Evolutionary conservation across 2,888 invertebrate genomes (phyloP).

Genomic region (Euphydryas editha): DNA sequence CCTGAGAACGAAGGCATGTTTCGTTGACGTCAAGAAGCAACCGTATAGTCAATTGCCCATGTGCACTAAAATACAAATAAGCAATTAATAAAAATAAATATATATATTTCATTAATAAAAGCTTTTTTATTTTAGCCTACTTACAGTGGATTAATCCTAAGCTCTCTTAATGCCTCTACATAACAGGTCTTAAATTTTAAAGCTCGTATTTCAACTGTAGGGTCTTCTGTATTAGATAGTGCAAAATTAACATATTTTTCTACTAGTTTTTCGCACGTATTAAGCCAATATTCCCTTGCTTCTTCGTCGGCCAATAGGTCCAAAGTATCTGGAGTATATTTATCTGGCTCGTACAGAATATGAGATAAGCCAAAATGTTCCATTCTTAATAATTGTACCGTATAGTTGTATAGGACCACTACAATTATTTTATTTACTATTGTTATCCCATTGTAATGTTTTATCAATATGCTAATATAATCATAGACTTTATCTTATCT

Average conservation of each 20-base stretch:
- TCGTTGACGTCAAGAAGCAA: conserved; percentile 96
- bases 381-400: conserved; percentile 58
- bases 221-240: conserved; percentile 88
- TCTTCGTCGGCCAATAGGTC: conserved; percentile 93
- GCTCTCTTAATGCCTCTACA: conserved; percentile 89
- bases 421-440: conserved; percentile 54
- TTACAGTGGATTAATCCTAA: conserved; percentile 92
- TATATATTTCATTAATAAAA: background rate
- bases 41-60: conserved; percentile 94
- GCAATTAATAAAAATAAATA: conserved; percentile 17
- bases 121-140: conserved; percentile 51
- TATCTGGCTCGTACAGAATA: conserved; percentile 89
- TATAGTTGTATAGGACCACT: conserved; percentile 31
- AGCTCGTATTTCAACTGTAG: conserved; percentile 91
- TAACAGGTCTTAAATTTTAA: conserved; percentile 93
- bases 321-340: conserved; percentile 95
- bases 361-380: conserved; percentile 77
- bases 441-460: conserved; percentile 66
- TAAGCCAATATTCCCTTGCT: conserved; percentile 96
- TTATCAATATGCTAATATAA: conserved; percentile 67
- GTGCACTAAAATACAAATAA: conserved; percentile 78
- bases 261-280: conserved; percentile 93
- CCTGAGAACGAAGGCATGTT: conserved; percentile 94
- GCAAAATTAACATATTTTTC: conserved; percentile 94
- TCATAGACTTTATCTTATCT: conserved; percentile 59